Evolutionary conservation across 1,140 invertebrate genomes (phyloP).

Genomic region (Cydia amplana): DNA sequence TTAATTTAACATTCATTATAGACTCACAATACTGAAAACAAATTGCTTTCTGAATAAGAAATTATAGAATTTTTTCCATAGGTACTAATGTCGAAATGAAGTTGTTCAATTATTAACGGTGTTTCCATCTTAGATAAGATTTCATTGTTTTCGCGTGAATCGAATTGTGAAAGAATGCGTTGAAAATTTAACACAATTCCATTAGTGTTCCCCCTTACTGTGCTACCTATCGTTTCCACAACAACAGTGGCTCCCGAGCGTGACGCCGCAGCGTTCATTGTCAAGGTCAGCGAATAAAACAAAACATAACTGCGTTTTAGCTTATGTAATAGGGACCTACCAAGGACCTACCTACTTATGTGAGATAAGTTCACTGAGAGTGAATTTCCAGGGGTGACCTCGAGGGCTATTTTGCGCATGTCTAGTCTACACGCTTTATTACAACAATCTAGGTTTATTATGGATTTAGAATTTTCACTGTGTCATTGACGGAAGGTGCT

Average conservation of each 20-base stretch:
- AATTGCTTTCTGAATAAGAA: background rate
- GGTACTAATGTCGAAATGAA: background rate
- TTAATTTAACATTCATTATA: background rate
- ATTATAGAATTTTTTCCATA: background rate
- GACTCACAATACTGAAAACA: background rate
- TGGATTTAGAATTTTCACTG: conserved; percentile 10
- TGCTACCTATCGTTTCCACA: conserved; percentile 57
- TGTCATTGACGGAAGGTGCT: background rate
- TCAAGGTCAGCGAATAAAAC: conserved; percentile 74
- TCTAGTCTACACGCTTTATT: background rate
- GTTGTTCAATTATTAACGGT: conserved; percentile 10
- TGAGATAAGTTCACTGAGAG: background rate
- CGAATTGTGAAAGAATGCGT: conserved; percentile 52
- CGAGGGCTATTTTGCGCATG: conserved; percentile 2
- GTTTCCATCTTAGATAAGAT: conserved; percentile 18
- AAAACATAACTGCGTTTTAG: conserved; percentile 42
- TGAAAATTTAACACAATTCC: conserved; percentile 66
- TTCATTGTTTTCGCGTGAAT: conserved; percentile 30
- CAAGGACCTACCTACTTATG: background rate
- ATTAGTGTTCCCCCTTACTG: conserved; percentile 47
- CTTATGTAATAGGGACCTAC: conserved; percentile 3
- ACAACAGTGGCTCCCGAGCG: conserved; percentile 72
- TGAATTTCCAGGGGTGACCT: conserved; percentile 4
- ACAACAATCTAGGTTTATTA: background rate
- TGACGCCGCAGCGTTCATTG: conserved; percentile 73